These are phyloP conservation scores for Colostygia pectinataria DNA, from an alignment of 2,888 invertebrate species.

Conservation along the genomic window DNA sequence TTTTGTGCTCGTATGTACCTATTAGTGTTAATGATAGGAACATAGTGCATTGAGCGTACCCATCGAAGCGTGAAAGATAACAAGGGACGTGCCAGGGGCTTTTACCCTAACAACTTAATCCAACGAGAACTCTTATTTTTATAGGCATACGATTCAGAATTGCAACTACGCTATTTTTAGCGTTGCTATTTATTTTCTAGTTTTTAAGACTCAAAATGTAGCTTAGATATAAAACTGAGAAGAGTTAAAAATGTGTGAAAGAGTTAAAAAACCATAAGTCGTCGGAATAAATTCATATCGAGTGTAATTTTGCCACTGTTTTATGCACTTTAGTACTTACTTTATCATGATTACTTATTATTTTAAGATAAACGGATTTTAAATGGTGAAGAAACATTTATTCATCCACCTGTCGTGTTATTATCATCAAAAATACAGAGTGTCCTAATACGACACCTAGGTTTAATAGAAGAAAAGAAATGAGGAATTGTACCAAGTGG, in stretches of 20 bases:
- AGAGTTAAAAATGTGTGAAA: too few species aligned
- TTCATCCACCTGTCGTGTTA: too few species aligned
- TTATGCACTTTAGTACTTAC: neutral
- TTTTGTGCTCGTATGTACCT: conserved; percentile 34
- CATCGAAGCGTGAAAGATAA: conserved; percentile 58
- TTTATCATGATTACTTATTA: too few species aligned
- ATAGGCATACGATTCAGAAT: conserved; percentile 2
- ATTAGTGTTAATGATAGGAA: conserved; percentile 47
- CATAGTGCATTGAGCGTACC: conserved; percentile 40
- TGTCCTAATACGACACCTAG: too few species aligned
- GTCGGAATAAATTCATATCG: neutral
- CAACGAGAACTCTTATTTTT: conserved; percentile 9
- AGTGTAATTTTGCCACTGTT: neutral
- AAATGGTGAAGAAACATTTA: too few species aligned
- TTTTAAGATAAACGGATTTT: too few species aligned
- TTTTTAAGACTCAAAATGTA: neutral
- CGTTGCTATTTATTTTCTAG: conserved; percentile 5
- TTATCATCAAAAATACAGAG: too few species aligned
- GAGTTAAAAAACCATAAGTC: neutral
- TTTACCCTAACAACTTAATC: conserved; percentile 24
- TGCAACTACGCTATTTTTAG: neutral
- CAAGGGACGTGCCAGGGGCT: conserved; percentile 41
- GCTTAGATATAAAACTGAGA: too few species aligned
- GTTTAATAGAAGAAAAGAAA: too few species aligned
- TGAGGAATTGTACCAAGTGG: too few species aligned